Evolutionary conservation across 2,797 vertebrate genomes (phyloP).

Genomic region (Phataginus tetradactyla): DNA sequence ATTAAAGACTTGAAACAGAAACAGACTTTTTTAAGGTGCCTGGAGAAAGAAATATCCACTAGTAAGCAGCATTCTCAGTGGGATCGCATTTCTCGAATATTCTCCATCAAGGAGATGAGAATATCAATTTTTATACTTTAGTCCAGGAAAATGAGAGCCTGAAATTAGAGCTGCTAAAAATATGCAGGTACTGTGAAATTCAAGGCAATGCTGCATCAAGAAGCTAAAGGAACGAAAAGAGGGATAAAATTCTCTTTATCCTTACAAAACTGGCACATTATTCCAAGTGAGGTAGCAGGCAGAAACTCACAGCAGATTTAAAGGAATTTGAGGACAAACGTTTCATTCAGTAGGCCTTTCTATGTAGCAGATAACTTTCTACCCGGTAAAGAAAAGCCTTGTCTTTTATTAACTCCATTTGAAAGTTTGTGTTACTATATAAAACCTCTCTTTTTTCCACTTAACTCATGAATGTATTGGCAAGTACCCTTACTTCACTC

Average conservation of each 20-base stretch:
- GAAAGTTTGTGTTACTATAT: constrained; percentile 80
- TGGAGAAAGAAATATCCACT: constrained; percentile 83
- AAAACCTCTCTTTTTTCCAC: constrained; percentile 66
- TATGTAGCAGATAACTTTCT: constrained; percentile 86
- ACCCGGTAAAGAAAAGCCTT: constrained; percentile 80
- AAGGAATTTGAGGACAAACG: constrained; percentile 90
- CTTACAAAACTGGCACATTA: constrained; percentile 88
- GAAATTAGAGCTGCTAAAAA: constrained; percentile 84
- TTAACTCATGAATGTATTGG: constrained; percentile 63
- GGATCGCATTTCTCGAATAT: constrained; percentile 87
- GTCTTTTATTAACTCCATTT: constrained; percentile 81
- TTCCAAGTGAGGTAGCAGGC: constrained; percentile 87
- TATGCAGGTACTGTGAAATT: constrained; percentile 85
- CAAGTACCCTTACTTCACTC: constrained; percentile 57
- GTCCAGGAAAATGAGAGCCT: constrained; percentile 80
- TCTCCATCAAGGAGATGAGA: constrained; percentile 81
- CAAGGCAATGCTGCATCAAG: constrained; percentile 84
- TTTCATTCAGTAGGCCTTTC: constrained; percentile 91
- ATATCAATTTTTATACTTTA: constrained; percentile 84
- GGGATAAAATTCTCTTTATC: constrained; percentile 86
- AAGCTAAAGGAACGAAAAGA: constrained; percentile 81
- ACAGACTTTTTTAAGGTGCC: constrained; percentile 84
- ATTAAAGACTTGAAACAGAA: constrained; percentile 85
- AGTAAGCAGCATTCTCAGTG: constrained; percentile 82
- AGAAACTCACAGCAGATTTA: constrained; percentile 86